Evolutionary conservation across 37 sponge, comb jelly and placozoan species (phyloP).

Genomic region (Aphrocallistes beatrix): DNA sequence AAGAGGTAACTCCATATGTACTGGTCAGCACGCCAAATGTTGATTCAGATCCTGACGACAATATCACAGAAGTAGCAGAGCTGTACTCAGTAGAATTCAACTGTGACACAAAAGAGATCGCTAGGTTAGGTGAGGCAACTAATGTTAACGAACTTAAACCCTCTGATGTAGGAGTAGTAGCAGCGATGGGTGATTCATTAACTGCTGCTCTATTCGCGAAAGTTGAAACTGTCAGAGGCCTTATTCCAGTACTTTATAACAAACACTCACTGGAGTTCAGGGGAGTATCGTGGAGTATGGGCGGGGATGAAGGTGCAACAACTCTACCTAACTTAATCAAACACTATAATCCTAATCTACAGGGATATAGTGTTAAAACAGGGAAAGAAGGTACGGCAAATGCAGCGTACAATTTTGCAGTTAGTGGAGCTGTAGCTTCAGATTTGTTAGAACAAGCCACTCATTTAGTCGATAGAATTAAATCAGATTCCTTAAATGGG

Average conservation of each 20-base stretch:
- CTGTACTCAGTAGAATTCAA: background rate
- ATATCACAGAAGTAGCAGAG: background rate
- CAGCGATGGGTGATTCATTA: slow-evolving; percentile 26
- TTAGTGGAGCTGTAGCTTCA: slow-evolving; percentile 34
- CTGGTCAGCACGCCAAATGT: background rate
- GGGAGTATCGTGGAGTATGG: slow-evolving; percentile 36
- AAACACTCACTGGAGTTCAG: slow-evolving; percentile 3
- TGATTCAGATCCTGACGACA: slow-evolving; percentile 13
- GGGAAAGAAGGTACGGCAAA: slow-evolving; percentile 19
- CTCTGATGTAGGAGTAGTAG: slow-evolving; percentile 18
- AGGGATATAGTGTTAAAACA: slow-evolving; percentile 25
- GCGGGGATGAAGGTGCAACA: slow-evolving; percentile 31
- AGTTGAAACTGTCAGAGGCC: background rate
- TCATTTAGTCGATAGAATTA: background rate
- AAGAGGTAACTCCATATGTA: too few species aligned
- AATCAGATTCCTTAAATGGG: slow-evolving; percentile 6
- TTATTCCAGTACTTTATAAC: background rate
- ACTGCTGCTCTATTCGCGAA: slow-evolving; percentile 8
- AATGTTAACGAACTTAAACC: slow-evolving; percentile 16
- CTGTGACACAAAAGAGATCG: background rate
- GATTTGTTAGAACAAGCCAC: background rate
- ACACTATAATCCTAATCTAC: slow-evolving; percentile 37
- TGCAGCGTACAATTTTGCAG: slow-evolving; percentile 27
- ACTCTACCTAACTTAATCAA: slow-evolving; percentile 48
- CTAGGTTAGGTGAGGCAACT: background rate